Evolutionary conservation across 1,140 invertebrate genomes (phyloP).

Genomic region (Paramacrobiotus metropolitanus): DNA sequence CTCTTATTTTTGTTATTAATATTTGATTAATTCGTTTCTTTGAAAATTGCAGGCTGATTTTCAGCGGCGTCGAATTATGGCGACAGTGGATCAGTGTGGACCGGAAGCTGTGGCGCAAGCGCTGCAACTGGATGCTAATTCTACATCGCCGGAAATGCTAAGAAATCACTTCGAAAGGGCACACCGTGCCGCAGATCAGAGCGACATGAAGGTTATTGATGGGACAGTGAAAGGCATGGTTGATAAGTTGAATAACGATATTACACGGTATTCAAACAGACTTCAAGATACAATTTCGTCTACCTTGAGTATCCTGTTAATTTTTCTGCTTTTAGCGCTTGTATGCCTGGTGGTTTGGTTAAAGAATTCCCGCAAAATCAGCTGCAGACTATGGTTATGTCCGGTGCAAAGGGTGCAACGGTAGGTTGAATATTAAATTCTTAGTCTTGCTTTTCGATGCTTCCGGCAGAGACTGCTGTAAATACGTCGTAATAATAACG

Average conservation of each 20-base stretch:
- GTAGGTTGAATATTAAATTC: slow-evolving; percentile 20
- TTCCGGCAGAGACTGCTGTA: too few relatives aligned
- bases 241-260: slow-evolving; percentile 62
- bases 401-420: slow-evolving; percentile 87
- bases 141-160: slow-evolving; percentile 26
- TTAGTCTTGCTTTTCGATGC: too few relatives aligned
- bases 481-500: too few relatives aligned
- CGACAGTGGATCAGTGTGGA: slow-evolving; percentile 36
- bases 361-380: slow-evolving; percentile 79
- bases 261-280: slow-evolving; percentile 41
- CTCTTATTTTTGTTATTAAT: slow-evolving; percentile 8
- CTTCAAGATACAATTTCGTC: too few relatives aligned
- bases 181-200: slow-evolving; percentile 40
- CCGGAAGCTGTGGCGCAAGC: slow-evolving; percentile 39
- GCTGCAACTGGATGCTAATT: slow-evolving; percentile 37
- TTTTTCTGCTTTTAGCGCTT: slow-evolving; percentile 27
- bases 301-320: too few relatives aligned
- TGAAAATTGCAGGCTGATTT: slow-evolving; percentile 43
- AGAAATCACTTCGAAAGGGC: slow-evolving; percentile 40
- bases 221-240: slow-evolving; percentile 56
- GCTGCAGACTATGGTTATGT: slow-evolving; percentile 88
- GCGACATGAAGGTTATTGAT: slow-evolving; percentile 54
- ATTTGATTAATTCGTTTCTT: too few relatives aligned
- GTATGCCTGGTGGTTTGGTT: slow-evolving; percentile 50
- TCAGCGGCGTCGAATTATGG: slow-evolving; percentile 43